These are phyloP conservation scores for Caenorhabditis remanei DNA, from an alignment of 1,140 invertebrate genomes.

Conservation along the genomic window DNA sequence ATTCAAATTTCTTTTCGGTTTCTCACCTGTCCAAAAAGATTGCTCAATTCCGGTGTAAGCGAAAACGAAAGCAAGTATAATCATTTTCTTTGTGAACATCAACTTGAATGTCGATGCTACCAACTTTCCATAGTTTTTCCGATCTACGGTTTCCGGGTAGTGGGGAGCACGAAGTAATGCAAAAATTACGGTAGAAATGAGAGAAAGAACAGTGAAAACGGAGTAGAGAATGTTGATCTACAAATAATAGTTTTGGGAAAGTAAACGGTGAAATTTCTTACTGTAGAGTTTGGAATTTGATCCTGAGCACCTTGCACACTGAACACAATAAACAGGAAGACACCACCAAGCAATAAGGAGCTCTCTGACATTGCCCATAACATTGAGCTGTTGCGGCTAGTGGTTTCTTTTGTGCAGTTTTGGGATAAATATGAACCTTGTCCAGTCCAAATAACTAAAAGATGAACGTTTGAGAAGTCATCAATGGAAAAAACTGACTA, in stretches of 20 bases:
- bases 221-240: conserved; percentile 55
- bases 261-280: background rate
- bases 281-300: conserved; percentile 39
- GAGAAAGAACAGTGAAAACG: conserved; percentile 46
- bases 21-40: conserved; percentile 63
- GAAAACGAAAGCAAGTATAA: conserved; percentile 61
- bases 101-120: conserved; percentile 62
- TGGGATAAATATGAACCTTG: conserved; percentile 63
- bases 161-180: conserved; percentile 40
- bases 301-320: conserved; percentile 22
- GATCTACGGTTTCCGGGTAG: conserved; percentile 30
- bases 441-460: conserved; percentile 64
- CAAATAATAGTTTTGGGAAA: background rate
- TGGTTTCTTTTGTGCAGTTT: conserved; percentile 61
- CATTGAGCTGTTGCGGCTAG: conserved; percentile 61
- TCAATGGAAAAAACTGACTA: background rate
- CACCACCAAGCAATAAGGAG: conserved; percentile 45
- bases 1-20: too few species aligned
- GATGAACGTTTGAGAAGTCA: background rate
- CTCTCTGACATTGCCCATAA: conserved; percentile 61
- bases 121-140: conserved; percentile 41
- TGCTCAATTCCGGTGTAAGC: conserved; percentile 64
- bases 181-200: conserved; percentile 39
- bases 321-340: conserved; percentile 62
- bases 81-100: conserved; percentile 62